Base-by-base conservation (phyloP, 2,113 vertebrate species). In the Centropus bengalensis region DNA sequence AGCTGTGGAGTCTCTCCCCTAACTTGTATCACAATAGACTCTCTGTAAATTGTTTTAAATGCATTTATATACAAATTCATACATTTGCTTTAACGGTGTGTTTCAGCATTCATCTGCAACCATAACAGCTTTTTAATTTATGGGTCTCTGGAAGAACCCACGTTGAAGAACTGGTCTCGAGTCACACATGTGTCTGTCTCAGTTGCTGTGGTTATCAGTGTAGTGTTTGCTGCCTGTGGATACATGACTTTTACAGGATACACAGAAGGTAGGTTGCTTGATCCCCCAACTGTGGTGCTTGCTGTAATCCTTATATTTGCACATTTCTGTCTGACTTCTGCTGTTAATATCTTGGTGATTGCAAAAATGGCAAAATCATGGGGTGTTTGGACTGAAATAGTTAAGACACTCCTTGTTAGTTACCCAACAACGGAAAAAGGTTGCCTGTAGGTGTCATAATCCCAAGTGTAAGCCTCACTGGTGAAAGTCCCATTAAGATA, bases 111-210 rank as follows among this genome's bases (percentile, higher is more conserved):
- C 75, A 98, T 99, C 91, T 99, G 99, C 96, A 99, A 99, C 79
- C 99, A 99, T 97, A 99, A 99, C 97, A 99, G 98, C 96, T 99
- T 99, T 91, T 98, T 99, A 90, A 98, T 99, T 92, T 99, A 99
- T 40, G 98, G 98, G 18, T 99, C 99, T 40, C 97, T 99, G 94
- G 94, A 98, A 97, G 98, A 98, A 87, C 98, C 98, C 80, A 98
- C 98, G 3, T 92, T 99, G 24, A 95, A 97, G 58, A 98, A 97
- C 84, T 99, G 99, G 99, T 98, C 98, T 79, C 96, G 70, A 45
- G 95, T 99, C 97, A 99, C 99, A 32, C 99, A 99, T 38, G 49
- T 98, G 17, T 99, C 99, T 33, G 98, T 99, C 22, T 95, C 98
- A 47, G 96, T 98, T 3, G 98, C 99, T 49, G 54, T 98, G 12